Percentiles rank a stretch among this genome's conserved stretches.
These are phyloP conservation scores for Raja brachyura DNA, from an alignment of 2,113 vertebrate genomes.

Conservation along the genomic window DNA sequence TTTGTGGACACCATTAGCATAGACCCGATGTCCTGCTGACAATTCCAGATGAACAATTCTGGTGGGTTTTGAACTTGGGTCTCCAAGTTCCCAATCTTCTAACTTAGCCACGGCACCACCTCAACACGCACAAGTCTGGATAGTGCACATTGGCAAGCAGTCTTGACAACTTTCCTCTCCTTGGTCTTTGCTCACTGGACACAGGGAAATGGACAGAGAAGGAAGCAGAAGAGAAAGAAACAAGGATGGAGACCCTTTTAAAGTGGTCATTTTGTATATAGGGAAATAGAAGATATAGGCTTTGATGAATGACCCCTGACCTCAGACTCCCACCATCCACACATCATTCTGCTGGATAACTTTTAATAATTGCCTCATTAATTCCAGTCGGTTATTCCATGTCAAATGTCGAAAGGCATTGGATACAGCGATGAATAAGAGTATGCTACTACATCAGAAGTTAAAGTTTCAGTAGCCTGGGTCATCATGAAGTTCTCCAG, in stretches of 20 bases:
- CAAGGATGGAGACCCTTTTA: not conserved
- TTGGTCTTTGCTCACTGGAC: not conserved
- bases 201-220: not conserved
- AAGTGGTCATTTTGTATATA: not conserved
- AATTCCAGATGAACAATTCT: no score
- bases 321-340: not conserved
- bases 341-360: not conserved
- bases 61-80: no score
- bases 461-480: no score
- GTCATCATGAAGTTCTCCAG: not conserved
- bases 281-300: not conserved
- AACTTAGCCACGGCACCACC: no score
- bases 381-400: not conserved
- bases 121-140: not conserved
- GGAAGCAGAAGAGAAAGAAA: not conserved
- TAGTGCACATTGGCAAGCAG: not conserved
- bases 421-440: not conserved
- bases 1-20: no score
- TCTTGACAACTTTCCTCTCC: not conserved
- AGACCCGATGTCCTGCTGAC: no score
- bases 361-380: not conserved
- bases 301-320: not conserved
- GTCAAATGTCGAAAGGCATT: not conserved
- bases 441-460: not conserved
- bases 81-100: no score